These are phyloP conservation scores for Aegypius monachus DNA, from an alignment of 2,113 vertebrate genomes.

Conservation along the genomic window DNA sequence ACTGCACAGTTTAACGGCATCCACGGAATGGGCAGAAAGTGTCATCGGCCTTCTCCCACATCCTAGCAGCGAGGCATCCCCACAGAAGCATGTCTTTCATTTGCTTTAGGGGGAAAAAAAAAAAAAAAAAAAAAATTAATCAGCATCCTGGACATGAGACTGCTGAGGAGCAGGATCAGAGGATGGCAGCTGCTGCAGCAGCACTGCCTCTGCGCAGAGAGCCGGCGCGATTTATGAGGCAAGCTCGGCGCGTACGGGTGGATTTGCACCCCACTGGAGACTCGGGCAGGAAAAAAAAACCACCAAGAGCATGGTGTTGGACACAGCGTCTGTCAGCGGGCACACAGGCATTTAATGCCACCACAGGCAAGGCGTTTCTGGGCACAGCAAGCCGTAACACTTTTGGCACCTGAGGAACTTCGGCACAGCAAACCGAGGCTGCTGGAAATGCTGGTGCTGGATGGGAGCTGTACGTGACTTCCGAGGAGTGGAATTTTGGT, in stretches of 20 bases:
- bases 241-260: accelerated
- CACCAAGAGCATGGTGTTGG: accelerated
- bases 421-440: accelerated
- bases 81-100: neutral
- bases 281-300: neutral
- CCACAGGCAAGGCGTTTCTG: neutral
- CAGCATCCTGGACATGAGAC: accelerated
- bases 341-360: neutral
- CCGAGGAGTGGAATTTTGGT: neutral
- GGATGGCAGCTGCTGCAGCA: neutral
- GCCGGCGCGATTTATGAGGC: accelerated
- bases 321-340: accelerated
- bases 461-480: neutral
- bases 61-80: neutral
- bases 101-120: neutral
- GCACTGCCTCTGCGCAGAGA: neutral
- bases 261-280: accelerated
- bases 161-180: neutral
- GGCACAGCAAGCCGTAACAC: neutral
- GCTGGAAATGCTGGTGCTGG: neutral
- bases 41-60: neutral
- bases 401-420: neutral
- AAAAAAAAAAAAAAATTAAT: too few relatives aligned
- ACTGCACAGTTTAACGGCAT: neutral
- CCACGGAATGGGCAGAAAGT: neutral